Base-by-base conservation (phyloP, 2,113 vertebrate genomes). In the Chroicocephalus ridibundus region DNA sequence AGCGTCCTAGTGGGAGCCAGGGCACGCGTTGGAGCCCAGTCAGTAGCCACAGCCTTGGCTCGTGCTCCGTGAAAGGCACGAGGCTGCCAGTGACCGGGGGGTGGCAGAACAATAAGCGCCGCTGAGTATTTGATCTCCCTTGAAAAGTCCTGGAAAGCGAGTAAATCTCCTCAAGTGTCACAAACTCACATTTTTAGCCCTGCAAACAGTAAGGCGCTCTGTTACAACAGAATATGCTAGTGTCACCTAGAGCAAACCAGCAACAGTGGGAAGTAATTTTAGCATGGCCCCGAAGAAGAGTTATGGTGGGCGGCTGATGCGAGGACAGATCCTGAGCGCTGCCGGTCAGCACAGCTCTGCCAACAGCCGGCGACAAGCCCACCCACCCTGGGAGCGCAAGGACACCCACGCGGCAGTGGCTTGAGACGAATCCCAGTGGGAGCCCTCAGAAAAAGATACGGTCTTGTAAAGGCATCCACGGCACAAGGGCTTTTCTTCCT, bases 381-480 rank as follows among this genome's bases (percentile, higher is more conserved):
- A 11, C 3, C 31, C 4, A 0, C 4, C 2, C 46, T 11, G 1
- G 2, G 29, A 38, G 36, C 52, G 3, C 0, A 44, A 22, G 64
- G 49, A 5, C 32, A 4, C 27, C 1, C 0, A 9, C 5, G 71
- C 3, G 7, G 11, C 46, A 2, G 6, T 1, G 38, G 5, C 9
- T 61, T 25, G 8, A 25, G 31, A 22, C 0, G 2, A 10, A 10
- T 11, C 2, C 1, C 51, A 31, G 13, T 15, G 31, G 58, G 9
- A 70, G 38, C 17, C 18, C 55, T n/a, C 47, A 15, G 47, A 15
- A 32, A 11, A 32, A 52, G 42, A 11, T 10, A 5, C 0, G 12
- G 8, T 4, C n/a, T 69, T 1, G 0, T 17, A 3, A 10, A n/a
- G 9, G 13, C 46, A 16, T 20, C 51, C 1, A 1, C 3, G 3